Conservation (phyloP, 1,140 invertebrate genomes). For the Trichogramma pretiosum region DNA sequence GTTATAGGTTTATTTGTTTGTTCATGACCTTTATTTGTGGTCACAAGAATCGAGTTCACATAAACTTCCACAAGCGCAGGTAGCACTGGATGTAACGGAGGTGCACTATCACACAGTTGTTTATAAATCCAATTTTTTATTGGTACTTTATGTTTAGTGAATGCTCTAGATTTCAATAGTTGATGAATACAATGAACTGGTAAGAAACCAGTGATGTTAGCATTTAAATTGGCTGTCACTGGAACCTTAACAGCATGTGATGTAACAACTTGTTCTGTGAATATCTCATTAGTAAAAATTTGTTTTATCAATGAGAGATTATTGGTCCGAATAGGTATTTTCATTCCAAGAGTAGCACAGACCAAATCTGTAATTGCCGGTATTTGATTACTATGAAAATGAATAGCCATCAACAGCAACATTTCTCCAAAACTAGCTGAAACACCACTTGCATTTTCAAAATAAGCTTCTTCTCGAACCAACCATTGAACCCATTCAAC, state of each 20-base stretch:
- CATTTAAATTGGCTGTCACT: constrained; percentile 82
- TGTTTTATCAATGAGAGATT: constrained; percentile 86
- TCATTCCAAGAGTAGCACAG: constrained; percentile 90
- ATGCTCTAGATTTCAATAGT: constrained; percentile 85
- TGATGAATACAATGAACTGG: constrained; percentile 97
- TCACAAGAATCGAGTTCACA: constrained; percentile 84
- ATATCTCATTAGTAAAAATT: constrained; percentile 94
- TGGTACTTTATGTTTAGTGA: constrained; percentile 90
- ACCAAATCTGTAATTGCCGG: constrained; percentile 87
- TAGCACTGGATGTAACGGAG: constrained; percentile 86
- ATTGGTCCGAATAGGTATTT: constrained; percentile 83
- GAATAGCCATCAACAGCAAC: constrained; percentile 90
- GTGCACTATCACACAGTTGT: constrained; percentile 78
- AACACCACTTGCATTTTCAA: constrained; percentile 68
- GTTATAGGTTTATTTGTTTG: constrained; percentile 85
- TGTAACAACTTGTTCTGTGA: constrained; percentile 94
- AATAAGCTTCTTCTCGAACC: constrained; percentile 80
- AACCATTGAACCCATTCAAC: constrained; percentile 93
- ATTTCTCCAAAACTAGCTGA: constrained; percentile 91
- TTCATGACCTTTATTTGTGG: constrained; percentile 61
- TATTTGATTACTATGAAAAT: constrained; percentile 91
- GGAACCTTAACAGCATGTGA: constrained; percentile 92
- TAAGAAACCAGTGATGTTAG: constrained; percentile 82
- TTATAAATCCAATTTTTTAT: constrained; percentile 93
- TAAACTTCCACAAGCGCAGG: constrained; percentile 92